These are phyloP conservation scores for Periplaneta americana DNA, from an alignment of 1,140 invertebrate species.

Conservation along the genomic window DNA sequence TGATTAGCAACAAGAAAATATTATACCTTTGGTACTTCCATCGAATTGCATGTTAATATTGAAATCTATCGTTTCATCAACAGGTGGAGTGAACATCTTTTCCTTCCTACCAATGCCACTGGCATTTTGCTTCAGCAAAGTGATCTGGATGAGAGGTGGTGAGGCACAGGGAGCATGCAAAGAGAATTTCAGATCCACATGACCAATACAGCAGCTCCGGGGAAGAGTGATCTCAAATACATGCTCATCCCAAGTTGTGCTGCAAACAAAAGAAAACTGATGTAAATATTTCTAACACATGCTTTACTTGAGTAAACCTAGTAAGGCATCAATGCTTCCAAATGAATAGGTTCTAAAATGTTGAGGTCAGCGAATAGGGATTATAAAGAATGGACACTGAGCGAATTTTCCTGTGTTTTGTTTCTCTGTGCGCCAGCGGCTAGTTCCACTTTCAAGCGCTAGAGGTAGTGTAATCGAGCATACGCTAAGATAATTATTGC, in stretches of 20 bases:
- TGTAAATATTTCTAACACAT: neutral
- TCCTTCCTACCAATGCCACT: conserved; percentile 54
- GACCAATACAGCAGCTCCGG: conserved; percentile 62
- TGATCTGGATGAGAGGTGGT: conserved; percentile 65
- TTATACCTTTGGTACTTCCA: conserved; percentile 19
- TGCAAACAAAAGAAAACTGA: conserved; percentile 29
- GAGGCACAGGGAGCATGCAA: conserved; percentile 63
- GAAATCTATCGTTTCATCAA: conserved; percentile 58
- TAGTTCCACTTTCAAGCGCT: no score
- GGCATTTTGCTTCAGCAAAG: conserved; percentile 75
- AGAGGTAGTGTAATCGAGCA: no score
- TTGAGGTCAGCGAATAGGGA: no score
- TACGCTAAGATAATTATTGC: no score
- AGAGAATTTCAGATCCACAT: conserved; percentile 82
- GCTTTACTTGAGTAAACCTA: neutral
- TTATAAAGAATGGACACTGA: no score
- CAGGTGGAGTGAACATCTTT: conserved; percentile 22
- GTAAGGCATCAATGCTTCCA: no score
- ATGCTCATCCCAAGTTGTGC: conserved; percentile 85
- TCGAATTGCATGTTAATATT: conserved; percentile 38
- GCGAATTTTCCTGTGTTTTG: no score
- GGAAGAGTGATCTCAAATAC: conserved; percentile 84
- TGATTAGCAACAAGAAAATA: neutral
- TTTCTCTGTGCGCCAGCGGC: no score
- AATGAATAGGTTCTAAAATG: no score